Evolutionary conservation across 2,797 vertebrate genomes (phyloP), one percentile per base, ranked within the genome.

Genomic region (Pogonophryne albipinna): DNA sequence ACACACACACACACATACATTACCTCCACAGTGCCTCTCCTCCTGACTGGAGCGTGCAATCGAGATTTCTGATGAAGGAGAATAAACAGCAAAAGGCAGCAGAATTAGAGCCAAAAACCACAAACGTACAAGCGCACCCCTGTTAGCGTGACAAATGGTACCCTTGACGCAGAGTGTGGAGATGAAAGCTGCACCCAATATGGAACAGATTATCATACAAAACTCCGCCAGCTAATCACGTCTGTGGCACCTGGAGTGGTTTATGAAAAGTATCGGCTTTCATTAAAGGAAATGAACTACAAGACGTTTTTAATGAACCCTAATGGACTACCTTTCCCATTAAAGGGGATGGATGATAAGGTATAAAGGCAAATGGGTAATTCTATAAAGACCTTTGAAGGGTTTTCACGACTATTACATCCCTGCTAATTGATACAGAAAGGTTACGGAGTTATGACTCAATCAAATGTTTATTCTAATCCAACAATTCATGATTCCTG

Each of bases 11-110:
- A 78, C 17, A 76, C 13, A 80, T 63, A 80, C 73, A 87, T 91
- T 95, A 99, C 98, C 97, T 82, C 97, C 98, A 92, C 98, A 99
- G 67, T 90, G 94, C 85, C 96, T 96, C 84, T 98, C 97, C 87
- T 97, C 97, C 74, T 96, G 91, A 65, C 97, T 98, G 77, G 97
- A 98, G 84, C 96, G 95, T 79, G 98, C 98, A 70, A 99, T 97
- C 14, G 96, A 97, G 79, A 98, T 94, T 95, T 99, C 98, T 99
- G 91, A 90, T 78, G 91, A 92, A 17, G 90, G 89, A 87, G n/a
- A 86, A 85, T 70, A 85, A 84, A 17, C 82, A 91, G 91, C 31
- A 87, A 86, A 85, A 83, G 60, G 76, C 57, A 85, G 74, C 47
- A 73, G 71, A 72, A 86, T 91, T 86, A 89, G 76, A 60, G 56